Evolutionary conservation across 2,797 vertebrate species (phyloP).

Genomic region (Phylloscopus collybita): DNA sequence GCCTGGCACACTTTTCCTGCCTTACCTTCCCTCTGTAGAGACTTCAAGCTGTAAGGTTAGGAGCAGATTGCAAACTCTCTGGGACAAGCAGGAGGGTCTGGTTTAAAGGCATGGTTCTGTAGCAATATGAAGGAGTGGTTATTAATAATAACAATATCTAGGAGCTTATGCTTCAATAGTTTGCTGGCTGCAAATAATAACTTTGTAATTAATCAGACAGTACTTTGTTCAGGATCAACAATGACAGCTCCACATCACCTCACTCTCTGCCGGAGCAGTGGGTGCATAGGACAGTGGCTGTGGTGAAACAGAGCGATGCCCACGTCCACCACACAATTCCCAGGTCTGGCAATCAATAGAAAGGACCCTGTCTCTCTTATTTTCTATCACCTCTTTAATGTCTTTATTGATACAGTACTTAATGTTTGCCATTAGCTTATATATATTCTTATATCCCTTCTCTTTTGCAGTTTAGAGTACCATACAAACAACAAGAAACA

Average conservation of each 20-base stretch:
- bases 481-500: background rate
- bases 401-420: slow-evolving; percentile 19
- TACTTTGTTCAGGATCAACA: slow-evolving; percentile 55
- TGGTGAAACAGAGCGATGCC: slow-evolving; percentile 2
- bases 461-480: background rate
- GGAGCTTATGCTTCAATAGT: slow-evolving; percentile 19
- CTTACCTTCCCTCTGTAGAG: background rate
- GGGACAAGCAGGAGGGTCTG: background rate
- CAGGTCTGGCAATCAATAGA: background rate
- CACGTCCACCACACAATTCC: background rate
- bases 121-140: background rate
- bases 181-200: slow-evolving; percentile 23
- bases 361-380: background rate
- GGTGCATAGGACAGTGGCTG: background rate
- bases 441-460: background rate
- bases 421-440: background rate
- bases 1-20: background rate
- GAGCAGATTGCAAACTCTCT: background rate
- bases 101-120: background rate
- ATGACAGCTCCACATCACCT: background rate
- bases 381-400: slow-evolving; percentile 6
- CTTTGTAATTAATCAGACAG: slow-evolving; percentile 56
- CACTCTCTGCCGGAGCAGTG: background rate
- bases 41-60: background rate
- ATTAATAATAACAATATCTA: background rate